phyloP scores from a whole-genome alignment of 2,888 invertebrate genomes.

The Dyspetes luteomarginatus region DNA sequence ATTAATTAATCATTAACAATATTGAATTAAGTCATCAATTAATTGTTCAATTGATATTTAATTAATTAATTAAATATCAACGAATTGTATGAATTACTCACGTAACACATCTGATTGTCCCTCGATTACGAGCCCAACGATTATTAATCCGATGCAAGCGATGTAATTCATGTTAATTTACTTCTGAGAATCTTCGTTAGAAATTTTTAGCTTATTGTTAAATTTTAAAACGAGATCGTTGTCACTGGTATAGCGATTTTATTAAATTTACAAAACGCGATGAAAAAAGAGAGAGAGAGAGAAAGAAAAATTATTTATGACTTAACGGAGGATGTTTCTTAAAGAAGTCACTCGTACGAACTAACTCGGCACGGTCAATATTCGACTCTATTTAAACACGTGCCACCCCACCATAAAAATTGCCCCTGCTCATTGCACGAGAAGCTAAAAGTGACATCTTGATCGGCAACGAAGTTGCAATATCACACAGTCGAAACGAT shows the following conservation, averaged over 20 bases:
- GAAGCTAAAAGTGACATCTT: slow-evolving; percentile 23
- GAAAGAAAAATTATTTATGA: neutral
- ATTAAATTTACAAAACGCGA: neutral
- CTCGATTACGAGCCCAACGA: slow-evolving; percentile 10
- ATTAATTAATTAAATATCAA: neutral
- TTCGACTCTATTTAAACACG: slow-evolving; percentile 75
- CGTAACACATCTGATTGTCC: slow-evolving; percentile 44
- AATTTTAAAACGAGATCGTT: neutral
- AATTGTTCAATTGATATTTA: neutral
- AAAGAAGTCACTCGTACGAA: slow-evolving; percentile 2
- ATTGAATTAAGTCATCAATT: slow-evolving; percentile 19
- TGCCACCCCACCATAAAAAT: slow-evolving; percentile 70
- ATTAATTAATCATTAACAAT: neutral
- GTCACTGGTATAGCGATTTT: neutral
- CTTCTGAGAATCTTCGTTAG: slow-evolving; percentile 33
- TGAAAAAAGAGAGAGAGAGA: neutral
- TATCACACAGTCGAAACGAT: neutral
- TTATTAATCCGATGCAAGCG: slow-evolving; percentile 25
- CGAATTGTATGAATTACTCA: slow-evolving; percentile 37
- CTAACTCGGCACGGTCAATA: slow-evolving; percentile 23
- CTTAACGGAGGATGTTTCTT: slow-evolving; percentile 15
- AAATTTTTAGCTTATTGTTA: neutral
- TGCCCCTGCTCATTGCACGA: neutral
- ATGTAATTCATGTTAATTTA: slow-evolving; percentile 29
- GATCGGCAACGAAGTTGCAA: slow-evolving; percentile 27